Evolutionary conservation across 1,140 invertebrate species (phyloP).

Genomic region (Neodiprion virginianus): DNA sequence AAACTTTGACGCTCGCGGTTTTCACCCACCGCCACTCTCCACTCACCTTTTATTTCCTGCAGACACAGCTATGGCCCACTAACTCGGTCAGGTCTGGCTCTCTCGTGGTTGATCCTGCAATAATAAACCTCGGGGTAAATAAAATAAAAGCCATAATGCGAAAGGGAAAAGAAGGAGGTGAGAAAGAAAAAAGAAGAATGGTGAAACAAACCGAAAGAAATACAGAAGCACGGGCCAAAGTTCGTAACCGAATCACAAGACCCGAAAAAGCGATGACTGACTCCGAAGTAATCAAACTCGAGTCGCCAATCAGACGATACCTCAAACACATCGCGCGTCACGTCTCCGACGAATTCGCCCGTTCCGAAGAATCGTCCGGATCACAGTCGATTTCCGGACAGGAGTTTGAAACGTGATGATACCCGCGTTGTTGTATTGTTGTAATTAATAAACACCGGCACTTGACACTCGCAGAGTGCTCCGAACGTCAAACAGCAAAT

Average conservation of each 20-base stretch:
- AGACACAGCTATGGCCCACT: not conserved
- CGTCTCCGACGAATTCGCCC: not conserved
- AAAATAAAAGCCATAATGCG: not conserved
- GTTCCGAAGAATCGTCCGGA: too few species aligned
- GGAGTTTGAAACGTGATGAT: not conserved
- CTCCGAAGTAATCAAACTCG: too few species aligned
- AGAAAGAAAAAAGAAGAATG: too few species aligned
- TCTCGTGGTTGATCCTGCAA: not conserved
- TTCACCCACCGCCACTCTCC: not conserved
- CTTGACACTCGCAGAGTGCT: not conserved
- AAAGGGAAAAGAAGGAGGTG: not conserved
- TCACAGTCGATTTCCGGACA: too few species aligned
- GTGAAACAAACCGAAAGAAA: too few species aligned
- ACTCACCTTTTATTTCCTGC: not conserved
- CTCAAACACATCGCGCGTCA: not conserved
- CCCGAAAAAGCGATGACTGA: not conserved
- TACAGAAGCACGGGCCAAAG: too few species aligned
- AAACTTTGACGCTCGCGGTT: constrained; percentile 7
- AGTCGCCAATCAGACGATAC: not conserved
- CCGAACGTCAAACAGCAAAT: too few species aligned
- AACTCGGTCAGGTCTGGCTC: not conserved
- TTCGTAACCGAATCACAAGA: not conserved
- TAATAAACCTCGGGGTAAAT: not conserved
- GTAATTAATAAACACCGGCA: not conserved
- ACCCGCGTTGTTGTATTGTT: not conserved